A percentile compares a stretch with the other conserved stretches of the same genome.
Conservation (phyloP, 2,888 invertebrate species). For the Neria commutata region DNA sequence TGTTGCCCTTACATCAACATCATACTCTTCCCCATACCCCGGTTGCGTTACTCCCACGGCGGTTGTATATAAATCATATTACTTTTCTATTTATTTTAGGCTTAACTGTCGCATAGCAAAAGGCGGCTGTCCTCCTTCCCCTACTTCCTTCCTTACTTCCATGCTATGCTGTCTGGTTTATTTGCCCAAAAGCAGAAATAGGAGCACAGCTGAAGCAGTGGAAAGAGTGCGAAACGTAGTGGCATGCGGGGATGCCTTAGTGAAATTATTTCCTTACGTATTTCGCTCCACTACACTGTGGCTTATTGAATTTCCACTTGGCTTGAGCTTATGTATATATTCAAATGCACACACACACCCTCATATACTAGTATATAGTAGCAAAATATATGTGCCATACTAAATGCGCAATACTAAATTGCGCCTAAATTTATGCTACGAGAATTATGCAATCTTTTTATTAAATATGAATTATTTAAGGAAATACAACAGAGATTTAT, state of each 20-base stretch:
- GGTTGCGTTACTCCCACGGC: too few relatives aligned
- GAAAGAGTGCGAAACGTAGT: too few relatives aligned
- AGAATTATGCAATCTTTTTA: constrained; percentile 13
- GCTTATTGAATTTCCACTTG: constrained; percentile 20
- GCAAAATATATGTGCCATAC: not conserved
- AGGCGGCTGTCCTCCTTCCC: too few relatives aligned
- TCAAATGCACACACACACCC: not conserved
- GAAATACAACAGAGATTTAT: too few relatives aligned
- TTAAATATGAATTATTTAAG: constrained; percentile 11
- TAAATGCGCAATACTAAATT: not conserved
- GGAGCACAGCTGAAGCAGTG: too few relatives aligned
- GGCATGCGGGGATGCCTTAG: too few relatives aligned
- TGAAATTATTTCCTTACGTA: not conserved
- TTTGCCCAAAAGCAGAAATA: too few relatives aligned
- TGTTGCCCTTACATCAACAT: too few relatives aligned
- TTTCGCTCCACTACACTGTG: not conserved
- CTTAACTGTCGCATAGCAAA: constrained; percentile 2
- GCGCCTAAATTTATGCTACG: not conserved
- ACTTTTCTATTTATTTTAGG: constrained; percentile 6
- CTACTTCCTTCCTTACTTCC: too few relatives aligned
- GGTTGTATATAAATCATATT: constrained; percentile 5
- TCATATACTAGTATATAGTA: not conserved
- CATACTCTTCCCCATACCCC: too few relatives aligned
- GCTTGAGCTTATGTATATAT: not conserved
- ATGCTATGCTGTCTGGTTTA: too few relatives aligned